Percentiles rank a stretch among this genome's conserved stretches.
phyloP scores from a whole-genome alignment of 2,888 invertebrate species.

The Torymus texanus region DNA sequence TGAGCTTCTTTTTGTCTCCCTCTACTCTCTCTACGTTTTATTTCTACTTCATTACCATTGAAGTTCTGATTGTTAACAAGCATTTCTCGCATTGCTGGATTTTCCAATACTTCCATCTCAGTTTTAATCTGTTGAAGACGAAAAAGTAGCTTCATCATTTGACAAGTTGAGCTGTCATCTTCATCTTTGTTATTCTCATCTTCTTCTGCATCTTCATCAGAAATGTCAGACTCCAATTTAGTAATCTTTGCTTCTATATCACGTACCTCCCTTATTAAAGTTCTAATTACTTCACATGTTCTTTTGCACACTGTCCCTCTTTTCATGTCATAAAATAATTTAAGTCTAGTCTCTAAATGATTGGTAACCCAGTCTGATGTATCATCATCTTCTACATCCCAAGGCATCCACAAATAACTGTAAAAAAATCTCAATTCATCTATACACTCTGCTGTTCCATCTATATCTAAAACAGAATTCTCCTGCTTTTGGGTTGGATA shows the following conservation, averaged over 20 bases:
- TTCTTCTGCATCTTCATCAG: conserved; percentile 66
- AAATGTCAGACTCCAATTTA: conserved; percentile 73
- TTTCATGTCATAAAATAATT: conserved; percentile 79
- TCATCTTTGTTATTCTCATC: conserved; percentile 62
- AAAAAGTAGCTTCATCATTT: conserved; percentile 78
- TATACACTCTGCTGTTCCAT: conserved; percentile 80
- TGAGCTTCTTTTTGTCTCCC: conserved; percentile 65
- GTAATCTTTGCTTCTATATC: conserved; percentile 77
- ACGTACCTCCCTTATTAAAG: conserved; percentile 77
- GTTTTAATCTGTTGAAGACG: conserved; percentile 78
- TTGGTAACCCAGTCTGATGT: conserved; percentile 78
- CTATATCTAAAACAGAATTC: conserved; percentile 77
- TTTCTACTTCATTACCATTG: conserved; percentile 56
- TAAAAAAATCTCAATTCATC: conserved; percentile 83
- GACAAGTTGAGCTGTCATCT: conserved; percentile 73
- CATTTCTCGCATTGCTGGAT: conserved; percentile 78
- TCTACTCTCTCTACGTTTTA: conserved; percentile 62
- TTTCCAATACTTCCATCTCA: conserved; percentile 79
- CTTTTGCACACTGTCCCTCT: conserved; percentile 76
- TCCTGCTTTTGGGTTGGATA: conserved; percentile 82
- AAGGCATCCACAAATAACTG: conserved; percentile 82
- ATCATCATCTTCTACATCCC: conserved; percentile 82
- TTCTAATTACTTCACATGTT: conserved; percentile 77
- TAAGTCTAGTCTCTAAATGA: conserved; percentile 77
- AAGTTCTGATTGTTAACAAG: conserved; percentile 66